These are phyloP conservation scores for Parauchenoglanis punctatus DNA, from an alignment of 2,797 vertebrate species.

Conservation along the genomic window DNA sequence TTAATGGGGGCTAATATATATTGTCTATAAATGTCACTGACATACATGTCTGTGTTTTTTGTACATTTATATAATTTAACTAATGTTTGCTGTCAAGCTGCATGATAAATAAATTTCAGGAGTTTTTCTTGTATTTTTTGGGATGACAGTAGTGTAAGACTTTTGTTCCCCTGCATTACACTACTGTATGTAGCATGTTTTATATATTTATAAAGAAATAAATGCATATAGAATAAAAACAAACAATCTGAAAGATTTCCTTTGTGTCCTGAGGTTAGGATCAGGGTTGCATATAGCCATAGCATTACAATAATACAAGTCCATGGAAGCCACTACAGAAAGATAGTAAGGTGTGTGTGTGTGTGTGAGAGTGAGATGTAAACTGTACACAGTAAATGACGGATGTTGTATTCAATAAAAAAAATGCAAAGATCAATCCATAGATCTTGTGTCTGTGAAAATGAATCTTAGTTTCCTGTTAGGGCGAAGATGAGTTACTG, in stretches of 20 bases:
- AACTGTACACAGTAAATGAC: background rate
- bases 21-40: no score
- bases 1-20: background rate
- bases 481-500: conserved; percentile 5
- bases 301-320: background rate
- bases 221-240: background rate
- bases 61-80: no score
- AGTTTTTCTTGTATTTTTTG: no score
- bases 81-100: no score
- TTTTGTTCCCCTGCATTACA: background rate
- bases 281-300: background rate
- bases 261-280: background rate
- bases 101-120: no score
- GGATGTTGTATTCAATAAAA: conserved; percentile 6
- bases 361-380: background rate
- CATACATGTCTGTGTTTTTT: no score
- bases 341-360: background rate
- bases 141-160: no score
- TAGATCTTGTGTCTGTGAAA: conserved; percentile 9
- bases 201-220: background rate
- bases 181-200: background rate
- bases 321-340: background rate
- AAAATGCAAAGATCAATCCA: background rate
- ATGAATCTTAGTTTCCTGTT: conserved; percentile 26
- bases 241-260: background rate